phyloP scores from a whole-genome alignment of 2,888 invertebrate species.

The Elysia crispata region DNA sequence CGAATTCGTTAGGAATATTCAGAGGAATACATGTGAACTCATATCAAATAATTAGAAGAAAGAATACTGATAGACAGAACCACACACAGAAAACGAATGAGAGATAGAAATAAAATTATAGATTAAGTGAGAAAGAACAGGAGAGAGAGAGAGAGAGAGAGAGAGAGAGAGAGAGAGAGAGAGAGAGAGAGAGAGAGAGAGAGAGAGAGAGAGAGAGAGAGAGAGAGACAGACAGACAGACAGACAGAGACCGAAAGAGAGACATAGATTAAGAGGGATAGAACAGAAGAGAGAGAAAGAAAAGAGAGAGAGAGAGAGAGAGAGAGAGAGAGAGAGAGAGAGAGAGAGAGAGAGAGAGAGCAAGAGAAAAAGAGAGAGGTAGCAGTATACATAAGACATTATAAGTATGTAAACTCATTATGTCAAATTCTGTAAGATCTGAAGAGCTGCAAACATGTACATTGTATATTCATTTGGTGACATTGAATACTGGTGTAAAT shows the following conservation, averaged over 20 bases:
- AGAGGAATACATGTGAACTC: too few relatives aligned
- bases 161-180: constrained; percentile 9
- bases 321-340: background rate
- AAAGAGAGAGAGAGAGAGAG: constrained; percentile 14
- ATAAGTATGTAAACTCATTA: too few relatives aligned
- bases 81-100: too few relatives aligned
- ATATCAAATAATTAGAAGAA: too few relatives aligned
- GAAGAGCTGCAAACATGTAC: too few relatives aligned
- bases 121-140: too few relatives aligned
- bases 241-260: background rate
- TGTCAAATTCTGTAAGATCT: too few relatives aligned
- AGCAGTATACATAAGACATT: background rate
- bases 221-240: background rate
- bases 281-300: background rate
- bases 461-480: background rate
- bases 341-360: constrained; percentile 6
- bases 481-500: background rate
- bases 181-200: background rate
- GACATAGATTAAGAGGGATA: background rate
- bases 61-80: too few relatives aligned
- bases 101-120: too few relatives aligned
- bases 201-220: background rate
- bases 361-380: background rate
- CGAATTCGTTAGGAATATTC: too few relatives aligned
- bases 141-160: constrained; percentile 7